These are phyloP conservation scores for Drosophila pallidifrons DNA, from an alignment of 1,140 invertebrate species.

Conservation along the genomic window DNA sequence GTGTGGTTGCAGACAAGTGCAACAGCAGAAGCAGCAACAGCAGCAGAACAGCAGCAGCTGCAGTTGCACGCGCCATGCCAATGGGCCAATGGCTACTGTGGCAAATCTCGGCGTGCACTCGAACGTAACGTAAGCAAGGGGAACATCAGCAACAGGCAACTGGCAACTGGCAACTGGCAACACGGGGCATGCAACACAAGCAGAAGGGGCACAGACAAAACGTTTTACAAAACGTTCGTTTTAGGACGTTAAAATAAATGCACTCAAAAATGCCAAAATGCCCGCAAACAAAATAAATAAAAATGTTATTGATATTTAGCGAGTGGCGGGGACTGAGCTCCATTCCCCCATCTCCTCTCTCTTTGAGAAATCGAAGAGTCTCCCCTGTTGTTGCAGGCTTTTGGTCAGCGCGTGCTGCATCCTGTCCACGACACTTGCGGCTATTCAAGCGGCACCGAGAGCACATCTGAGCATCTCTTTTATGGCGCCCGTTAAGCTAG, in stretches of 20 bases:
- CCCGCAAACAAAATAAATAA: slow-evolving; percentile 82
- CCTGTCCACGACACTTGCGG: slow-evolving; percentile 65
- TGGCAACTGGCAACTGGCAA: slow-evolving; percentile 13
- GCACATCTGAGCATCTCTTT: slow-evolving; percentile 28
- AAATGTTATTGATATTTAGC: slow-evolving; percentile 83
- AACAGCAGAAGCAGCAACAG: background rate
- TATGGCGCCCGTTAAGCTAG: slow-evolving; percentile 65
- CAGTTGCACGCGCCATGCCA: slow-evolving; percentile 52
- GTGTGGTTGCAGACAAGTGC: slow-evolving; percentile 61
- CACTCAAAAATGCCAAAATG: slow-evolving; percentile 83
- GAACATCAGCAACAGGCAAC: slow-evolving; percentile 11
- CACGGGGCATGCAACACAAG: slow-evolving; percentile 25
- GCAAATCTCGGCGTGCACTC: slow-evolving; percentile 71
- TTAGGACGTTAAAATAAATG: slow-evolving; percentile 82
- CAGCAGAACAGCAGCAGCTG: slow-evolving; percentile 28
- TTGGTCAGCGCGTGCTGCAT: slow-evolving; percentile 62
- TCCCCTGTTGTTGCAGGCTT: background rate
- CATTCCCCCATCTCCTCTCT: background rate
- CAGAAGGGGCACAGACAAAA: slow-evolving; percentile 58
- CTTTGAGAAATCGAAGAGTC: background rate
- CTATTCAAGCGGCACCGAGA: slow-evolving; percentile 56
- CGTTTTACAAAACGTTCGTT: slow-evolving; percentile 77
- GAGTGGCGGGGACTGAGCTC: slow-evolving; percentile 36
- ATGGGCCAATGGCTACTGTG: slow-evolving; percentile 49
- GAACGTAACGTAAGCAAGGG: slow-evolving; percentile 37